Conservation (phyloP, 2,113 vertebrate genomes). For the Copsychus sechellarum region DNA sequence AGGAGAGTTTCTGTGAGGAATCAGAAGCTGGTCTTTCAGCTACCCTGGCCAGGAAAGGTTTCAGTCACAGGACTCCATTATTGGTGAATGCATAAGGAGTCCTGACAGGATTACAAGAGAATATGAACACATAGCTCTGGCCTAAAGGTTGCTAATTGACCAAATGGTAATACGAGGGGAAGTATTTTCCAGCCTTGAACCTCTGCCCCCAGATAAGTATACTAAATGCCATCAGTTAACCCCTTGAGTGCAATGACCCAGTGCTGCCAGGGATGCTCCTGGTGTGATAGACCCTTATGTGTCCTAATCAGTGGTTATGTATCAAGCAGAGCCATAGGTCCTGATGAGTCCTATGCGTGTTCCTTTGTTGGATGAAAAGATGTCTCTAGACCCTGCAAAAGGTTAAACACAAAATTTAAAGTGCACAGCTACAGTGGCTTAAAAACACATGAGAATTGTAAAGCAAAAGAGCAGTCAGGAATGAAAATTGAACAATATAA, state of each 20-base stretch:
- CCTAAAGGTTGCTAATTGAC: constrained; percentile 73
- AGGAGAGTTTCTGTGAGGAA: constrained; percentile 68
- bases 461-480: not conserved
- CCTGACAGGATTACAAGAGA: constrained; percentile 71
- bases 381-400: not conserved
- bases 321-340: not conserved
- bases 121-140: constrained; percentile 59
- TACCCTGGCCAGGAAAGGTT: constrained; percentile 56
- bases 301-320: not conserved
- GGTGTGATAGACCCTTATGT: not conserved
- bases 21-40: constrained; percentile 55
- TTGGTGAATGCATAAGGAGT: constrained; percentile 64
- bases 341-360: not conserved
- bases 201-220: constrained; percentile 59
- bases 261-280: constrained; percentile 22
- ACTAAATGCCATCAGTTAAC: constrained; percentile 70
- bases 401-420: not conserved
- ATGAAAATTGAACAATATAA: not conserved
- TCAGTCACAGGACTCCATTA: constrained; percentile 53
- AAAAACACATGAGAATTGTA: not conserved
- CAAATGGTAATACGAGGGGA: constrained; percentile 55
- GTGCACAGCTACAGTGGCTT: not conserved
- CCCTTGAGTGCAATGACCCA: constrained; percentile 61
- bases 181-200: constrained; percentile 59
- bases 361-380: constrained; percentile 2